Conservation (phyloP, 2,888 invertebrate species). For the Ecdyonurus torrentis region DNA sequence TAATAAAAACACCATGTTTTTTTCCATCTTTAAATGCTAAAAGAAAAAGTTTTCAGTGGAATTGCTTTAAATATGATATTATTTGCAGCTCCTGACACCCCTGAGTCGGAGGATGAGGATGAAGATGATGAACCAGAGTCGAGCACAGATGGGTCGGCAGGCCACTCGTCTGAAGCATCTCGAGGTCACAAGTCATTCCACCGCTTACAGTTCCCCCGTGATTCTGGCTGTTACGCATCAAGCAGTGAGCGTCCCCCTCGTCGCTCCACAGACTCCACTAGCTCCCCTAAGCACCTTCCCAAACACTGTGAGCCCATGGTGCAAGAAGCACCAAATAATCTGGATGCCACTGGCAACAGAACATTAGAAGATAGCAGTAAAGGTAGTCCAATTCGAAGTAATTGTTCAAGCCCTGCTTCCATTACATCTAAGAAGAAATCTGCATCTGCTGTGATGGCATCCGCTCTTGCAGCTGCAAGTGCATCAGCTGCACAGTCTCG, state of each 20-base stretch:
- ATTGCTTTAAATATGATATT: no score
- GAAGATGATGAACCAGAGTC: slow-evolving; percentile 56
- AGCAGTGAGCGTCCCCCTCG: slow-evolving; percentile 5
- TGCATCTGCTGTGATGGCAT: neutral
- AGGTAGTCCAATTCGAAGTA: neutral
- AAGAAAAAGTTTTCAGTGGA: no score
- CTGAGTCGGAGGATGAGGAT: slow-evolving; percentile 6
- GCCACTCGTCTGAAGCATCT: slow-evolving; percentile 18
- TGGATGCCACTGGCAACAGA: slow-evolving; percentile 16
- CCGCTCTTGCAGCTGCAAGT: neutral
- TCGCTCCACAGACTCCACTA: neutral
- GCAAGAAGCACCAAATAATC: slow-evolving; percentile 27
- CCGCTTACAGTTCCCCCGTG: slow-evolving; percentile 60
- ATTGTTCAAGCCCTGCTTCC: neutral
- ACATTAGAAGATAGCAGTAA: neutral
- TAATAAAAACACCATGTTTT: no score
- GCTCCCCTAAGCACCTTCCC: neutral
- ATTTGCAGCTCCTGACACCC: slow-evolving; percentile 27
- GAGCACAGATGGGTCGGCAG: slow-evolving; percentile 40
- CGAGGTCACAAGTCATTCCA: slow-evolving; percentile 49
- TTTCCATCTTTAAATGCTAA: no score
- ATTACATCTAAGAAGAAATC: neutral
- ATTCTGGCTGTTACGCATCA: slow-evolving; percentile 57
- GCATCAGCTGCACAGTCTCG: neutral
- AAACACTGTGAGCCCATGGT: slow-evolving; percentile 23